Percentiles rank a stretch among this genome's conserved stretches.
Evolutionary conservation across 2,113 vertebrate species (phyloP).

Genomic region (Gymnarchus niloticus): DNA sequence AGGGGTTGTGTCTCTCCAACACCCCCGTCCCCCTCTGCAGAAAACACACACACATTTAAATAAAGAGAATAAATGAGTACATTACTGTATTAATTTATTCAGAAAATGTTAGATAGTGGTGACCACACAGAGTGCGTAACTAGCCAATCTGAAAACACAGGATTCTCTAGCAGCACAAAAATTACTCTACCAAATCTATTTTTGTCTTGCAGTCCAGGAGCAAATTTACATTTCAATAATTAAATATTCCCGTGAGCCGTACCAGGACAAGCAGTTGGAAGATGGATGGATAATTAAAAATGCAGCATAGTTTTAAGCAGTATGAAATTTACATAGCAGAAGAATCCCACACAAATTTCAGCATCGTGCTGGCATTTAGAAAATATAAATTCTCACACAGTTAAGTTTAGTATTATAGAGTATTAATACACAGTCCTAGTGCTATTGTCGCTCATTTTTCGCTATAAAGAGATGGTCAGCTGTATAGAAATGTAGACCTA

Average conservation of each 20-base stretch:
- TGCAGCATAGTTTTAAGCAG: background rate
- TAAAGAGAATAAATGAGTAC: background rate
- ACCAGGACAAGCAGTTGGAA: background rate
- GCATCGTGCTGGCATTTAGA: background rate
- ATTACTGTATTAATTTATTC: background rate
- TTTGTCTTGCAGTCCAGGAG: background rate
- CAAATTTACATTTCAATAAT: conserved; percentile 1
- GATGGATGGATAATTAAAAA: background rate
- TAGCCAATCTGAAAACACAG: background rate
- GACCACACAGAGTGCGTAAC: background rate
- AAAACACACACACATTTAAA: background rate
- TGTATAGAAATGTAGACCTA: no score
- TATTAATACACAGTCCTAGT: background rate
- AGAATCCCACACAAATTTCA: background rate
- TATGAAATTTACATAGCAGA: background rate
- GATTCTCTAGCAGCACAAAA: background rate
- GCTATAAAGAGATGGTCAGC: background rate
- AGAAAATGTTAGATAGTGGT: background rate
- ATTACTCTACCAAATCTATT: background rate
- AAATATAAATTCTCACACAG: background rate
- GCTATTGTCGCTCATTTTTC: background rate
- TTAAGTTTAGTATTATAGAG: no score
- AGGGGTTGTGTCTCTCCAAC: background rate
- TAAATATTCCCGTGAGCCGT: background rate
- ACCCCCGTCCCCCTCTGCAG: background rate